Conservation (phyloP, 2,888 invertebrate species). For the Gasteruption jaculator region DNA sequence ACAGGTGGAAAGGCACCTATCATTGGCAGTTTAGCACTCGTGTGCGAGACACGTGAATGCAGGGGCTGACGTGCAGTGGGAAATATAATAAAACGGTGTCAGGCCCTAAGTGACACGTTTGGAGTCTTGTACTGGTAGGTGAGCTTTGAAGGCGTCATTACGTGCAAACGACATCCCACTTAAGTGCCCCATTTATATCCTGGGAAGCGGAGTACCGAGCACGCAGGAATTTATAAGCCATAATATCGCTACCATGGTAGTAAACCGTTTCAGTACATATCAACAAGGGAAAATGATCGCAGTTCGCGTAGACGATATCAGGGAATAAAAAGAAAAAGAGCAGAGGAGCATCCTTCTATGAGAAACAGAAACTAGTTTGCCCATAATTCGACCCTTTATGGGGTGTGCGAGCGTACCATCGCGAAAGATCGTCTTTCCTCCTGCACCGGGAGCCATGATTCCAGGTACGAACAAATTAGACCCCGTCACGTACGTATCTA, state of each 20-base stretch:
- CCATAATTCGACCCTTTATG: too few species aligned
- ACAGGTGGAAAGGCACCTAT: too few species aligned
- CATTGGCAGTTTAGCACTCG: too few species aligned
- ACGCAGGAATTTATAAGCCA: slow-evolving; percentile 45
- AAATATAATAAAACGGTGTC: slow-evolving; percentile 17
- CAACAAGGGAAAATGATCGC: slow-evolving; percentile 39
- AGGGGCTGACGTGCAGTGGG: slow-evolving; percentile 15
- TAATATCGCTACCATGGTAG: slow-evolving; percentile 44
- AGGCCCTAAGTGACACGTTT: slow-evolving; percentile 21
- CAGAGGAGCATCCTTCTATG: too few species aligned
- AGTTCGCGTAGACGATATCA: slow-evolving; percentile 7
- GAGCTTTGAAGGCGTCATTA: slow-evolving; percentile 39
- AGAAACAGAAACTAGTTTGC: too few species aligned
- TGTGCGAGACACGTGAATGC: too few species aligned
- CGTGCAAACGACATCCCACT: slow-evolving; percentile 38
- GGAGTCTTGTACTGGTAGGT: slow-evolving; percentile 28
- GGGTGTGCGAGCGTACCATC: too few species aligned
- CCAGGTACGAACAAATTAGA: too few species aligned
- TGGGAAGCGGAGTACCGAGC: slow-evolving; percentile 25
- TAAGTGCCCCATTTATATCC: slow-evolving; percentile 38
- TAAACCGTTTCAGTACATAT: slow-evolving; percentile 41
- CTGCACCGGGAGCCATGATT: too few species aligned
- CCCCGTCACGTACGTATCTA: too few species aligned
- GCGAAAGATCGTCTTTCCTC: too few species aligned
- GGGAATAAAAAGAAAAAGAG: not conserved